Base-by-base conservation (phyloP, 2,888 invertebrate species). In the Eilema depressum region DNA sequence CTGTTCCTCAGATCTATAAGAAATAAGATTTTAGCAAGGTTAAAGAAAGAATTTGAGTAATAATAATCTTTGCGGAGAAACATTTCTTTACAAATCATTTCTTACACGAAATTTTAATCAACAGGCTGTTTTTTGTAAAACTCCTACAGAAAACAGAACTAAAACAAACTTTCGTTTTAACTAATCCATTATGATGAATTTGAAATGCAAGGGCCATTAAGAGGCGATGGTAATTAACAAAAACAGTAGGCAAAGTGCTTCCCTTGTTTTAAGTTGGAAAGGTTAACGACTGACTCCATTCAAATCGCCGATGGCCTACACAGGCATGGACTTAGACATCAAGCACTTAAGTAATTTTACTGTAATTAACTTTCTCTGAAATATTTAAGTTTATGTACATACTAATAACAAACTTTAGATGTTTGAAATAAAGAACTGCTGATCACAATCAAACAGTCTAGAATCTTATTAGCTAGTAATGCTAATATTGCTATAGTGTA, bases 261-360 rank as follows among this genome's bases (percentile, higher is more conserved):
- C 56, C 68, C 75, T 72, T 81, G 77, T 78, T 77, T 73, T 73
- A 78, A 80, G 72, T 82, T 70, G 37, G 67, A 71, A 73, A 74
- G 78, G 80, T 76, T 83, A 78, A 83, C 53, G 81, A 74, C 81
- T 70, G 65, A 61, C 62, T 74, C 75, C 73, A 77, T 78, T 77
- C 76, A 81, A 83, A 75, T 74, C 53, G 60, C 59, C 66, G 47
- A 72, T 76, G 53, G 56, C 60, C 65, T 72, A 65, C 41, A 63
- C 68, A 66, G 81, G 64, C 72, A 14, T 33, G 76, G 73, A 75
- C 70, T 75, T 47, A 12, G 66, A 30, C 23, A 0, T 17, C 8
- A 1, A 62, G 25, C 17, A 20, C 4, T 41, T 4, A 25, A 20
- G 2, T 41, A 20, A 20, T 25, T 5, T n/a, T 30, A 1, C 20